Evolutionary conservation across 2,797 vertebrate species (phyloP).

Genomic region (Pterois miles): DNA sequence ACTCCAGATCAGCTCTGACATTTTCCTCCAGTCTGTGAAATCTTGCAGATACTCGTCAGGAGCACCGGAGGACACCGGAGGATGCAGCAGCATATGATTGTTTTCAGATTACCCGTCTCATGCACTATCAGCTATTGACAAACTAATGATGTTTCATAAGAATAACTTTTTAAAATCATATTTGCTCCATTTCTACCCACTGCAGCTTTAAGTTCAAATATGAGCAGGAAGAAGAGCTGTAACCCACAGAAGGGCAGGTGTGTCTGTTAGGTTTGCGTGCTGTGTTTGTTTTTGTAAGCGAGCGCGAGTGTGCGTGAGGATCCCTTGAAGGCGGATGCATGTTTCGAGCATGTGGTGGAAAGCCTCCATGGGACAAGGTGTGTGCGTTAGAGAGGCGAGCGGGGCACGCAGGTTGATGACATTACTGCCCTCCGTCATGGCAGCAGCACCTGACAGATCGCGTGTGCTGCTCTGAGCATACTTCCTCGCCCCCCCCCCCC

Average conservation of each 20-base stretch:
- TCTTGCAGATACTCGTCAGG: too few species aligned
- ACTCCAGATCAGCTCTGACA: too few species aligned
- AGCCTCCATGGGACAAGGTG: constrained; percentile 17
- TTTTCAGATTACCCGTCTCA: too few species aligned
- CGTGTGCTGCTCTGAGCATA: constrained; percentile 69
- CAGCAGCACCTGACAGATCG: constrained; percentile 76
- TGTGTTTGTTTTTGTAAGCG: constrained; percentile 74
- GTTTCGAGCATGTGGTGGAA: constrained; percentile 54
- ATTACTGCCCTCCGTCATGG: constrained; percentile 58
- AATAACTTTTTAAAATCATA: too few species aligned
- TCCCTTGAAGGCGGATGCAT: constrained; percentile 61
- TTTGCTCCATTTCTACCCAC: too few species aligned
- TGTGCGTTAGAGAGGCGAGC: constrained; percentile 24
- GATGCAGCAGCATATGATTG: too few species aligned
- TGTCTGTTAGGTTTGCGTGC: constrained; percentile 60
- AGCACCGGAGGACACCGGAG: too few species aligned
- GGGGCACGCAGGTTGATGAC: constrained; percentile 58
- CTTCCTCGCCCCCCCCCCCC: constrained; percentile 46
- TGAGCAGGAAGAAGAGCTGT: constrained; percentile 2
- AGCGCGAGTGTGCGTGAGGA: constrained; percentile 41
- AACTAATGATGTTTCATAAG: too few species aligned
- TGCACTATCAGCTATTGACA: too few species aligned
- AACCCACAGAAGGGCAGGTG: constrained; percentile 50
- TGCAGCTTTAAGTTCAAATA: background rate
- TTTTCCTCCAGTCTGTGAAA: too few species aligned